These are phyloP conservation scores for Scaptomyza pallida DNA, from an alignment of 1,140 invertebrate species.

Conservation along the genomic window DNA sequence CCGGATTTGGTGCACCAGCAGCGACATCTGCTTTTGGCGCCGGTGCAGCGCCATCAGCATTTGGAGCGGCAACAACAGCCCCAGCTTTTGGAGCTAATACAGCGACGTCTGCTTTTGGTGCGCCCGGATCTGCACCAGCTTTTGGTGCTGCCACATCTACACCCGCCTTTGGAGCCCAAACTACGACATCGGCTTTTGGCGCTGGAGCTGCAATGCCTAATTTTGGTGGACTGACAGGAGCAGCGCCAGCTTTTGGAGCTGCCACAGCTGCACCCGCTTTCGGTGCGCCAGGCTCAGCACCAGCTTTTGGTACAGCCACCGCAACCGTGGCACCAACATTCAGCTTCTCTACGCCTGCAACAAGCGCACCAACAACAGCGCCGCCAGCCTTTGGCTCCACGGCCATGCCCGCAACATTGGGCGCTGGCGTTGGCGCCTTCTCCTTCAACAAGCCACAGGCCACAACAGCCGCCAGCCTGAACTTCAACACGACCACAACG, in stretches of 20 bases:
- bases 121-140: neutral
- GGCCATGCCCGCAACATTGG: conserved; percentile 40
- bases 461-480: conserved; percentile 67
- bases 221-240: conserved; percentile 27
- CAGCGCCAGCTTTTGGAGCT: conserved; percentile 1
- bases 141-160: conserved; percentile 33
- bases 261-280: conserved; percentile 3
- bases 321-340: conserved; percentile 62
- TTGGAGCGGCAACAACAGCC: conserved; percentile 26
- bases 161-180: neutral
- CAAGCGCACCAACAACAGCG: conserved; percentile 53
- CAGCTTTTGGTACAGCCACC: conserved; percentile 32
- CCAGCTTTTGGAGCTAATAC: conserved; percentile 22
- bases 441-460: conserved; percentile 68
- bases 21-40: conserved; percentile 45
- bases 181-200: conserved; percentile 11
- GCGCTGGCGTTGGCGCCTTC: conserved; percentile 50
- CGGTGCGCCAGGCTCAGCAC: conserved; percentile 29
- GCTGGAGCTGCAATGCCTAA: neutral
- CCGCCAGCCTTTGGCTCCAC: conserved; percentile 46
- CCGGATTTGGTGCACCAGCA: conserved; percentile 4
- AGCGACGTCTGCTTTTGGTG: neutral
- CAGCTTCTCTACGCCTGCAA: conserved; percentile 45
- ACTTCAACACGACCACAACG: conserved; percentile 71
- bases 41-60: conserved; percentile 18